Evolutionary conservation across 2,888 invertebrate species (phyloP).

Genomic region (Drosophila aldrichi): DNA sequence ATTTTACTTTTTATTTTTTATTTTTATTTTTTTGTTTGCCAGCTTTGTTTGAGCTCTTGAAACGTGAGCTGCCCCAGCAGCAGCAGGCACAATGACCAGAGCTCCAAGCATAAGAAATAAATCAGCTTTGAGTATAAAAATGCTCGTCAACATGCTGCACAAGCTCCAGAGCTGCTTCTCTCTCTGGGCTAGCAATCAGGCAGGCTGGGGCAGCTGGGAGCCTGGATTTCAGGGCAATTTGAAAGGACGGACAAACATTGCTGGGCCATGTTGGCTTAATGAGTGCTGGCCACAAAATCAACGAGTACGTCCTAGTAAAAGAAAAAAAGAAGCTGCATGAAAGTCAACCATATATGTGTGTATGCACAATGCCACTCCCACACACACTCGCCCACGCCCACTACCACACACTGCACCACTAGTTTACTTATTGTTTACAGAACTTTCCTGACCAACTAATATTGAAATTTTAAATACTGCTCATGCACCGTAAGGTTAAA

Average conservation of each 20-base stretch:
- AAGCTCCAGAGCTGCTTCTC: neutral
- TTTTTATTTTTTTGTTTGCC: neutral
- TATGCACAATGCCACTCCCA: neutral
- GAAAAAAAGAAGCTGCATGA: conserved; percentile 54
- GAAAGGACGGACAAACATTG: conserved; percentile 47
- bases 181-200: conserved; percentile 18
- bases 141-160: conserved; percentile 57
- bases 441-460: conserved; percentile 17
- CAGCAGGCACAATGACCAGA: conserved; percentile 31
- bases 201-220: conserved; percentile 5
- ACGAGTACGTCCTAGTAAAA: conserved; percentile 67
- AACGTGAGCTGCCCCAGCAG: conserved; percentile 52
- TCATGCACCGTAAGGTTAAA: conserved; percentile 1
- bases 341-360: conserved; percentile 11
- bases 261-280: conserved; percentile 64
- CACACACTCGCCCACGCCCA: neutral
- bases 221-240: conserved; percentile 5
- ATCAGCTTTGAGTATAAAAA: conserved; percentile 65
- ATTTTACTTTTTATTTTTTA: neutral
- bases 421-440: conserved; percentile 46
- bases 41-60: conserved; percentile 71
- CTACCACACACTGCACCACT: conserved; percentile 16
- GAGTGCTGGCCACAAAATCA: conserved; percentile 71
- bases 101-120: conserved; percentile 49
- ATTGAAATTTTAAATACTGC: neutral